Conservation (phyloP, 2,113 vertebrate species). For the Myrmecobius fasciatus region DNA sequence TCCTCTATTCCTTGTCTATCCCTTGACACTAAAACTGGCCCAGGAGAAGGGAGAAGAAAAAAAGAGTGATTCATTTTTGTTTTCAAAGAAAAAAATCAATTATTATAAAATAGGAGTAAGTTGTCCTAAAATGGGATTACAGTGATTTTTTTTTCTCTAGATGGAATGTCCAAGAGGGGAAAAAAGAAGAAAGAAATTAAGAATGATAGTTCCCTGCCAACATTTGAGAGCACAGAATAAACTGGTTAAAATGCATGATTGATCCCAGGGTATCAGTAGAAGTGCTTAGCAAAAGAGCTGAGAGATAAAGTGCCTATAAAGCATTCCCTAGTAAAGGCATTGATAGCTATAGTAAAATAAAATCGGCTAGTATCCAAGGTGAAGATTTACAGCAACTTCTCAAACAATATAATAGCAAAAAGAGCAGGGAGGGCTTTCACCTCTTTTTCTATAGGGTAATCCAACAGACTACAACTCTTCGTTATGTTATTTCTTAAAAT, state of each 20-base stretch:
- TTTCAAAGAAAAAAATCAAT: conserved; percentile 54
- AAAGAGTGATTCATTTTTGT: background rate
- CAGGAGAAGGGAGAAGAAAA: background rate
- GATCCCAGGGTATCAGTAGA: conserved; percentile 20
- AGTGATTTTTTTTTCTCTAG: conserved; percentile 16
- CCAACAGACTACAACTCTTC: conserved; percentile 25
- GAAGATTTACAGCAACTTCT: conserved; percentile 70
- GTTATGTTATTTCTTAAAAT: conserved; percentile 61
- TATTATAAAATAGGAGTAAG: conserved; percentile 4
- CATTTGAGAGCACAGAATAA: conserved; percentile 56
- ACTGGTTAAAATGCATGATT: conserved; percentile 44
- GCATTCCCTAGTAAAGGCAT: conserved; percentile 62
- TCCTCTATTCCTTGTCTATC: background rate
- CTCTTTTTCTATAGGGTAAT: conserved; percentile 48
- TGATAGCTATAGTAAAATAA: conserved; percentile 71
- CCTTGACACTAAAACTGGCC: background rate
- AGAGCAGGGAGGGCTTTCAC: conserved; percentile 47
- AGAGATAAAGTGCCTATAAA: conserved; percentile 72
- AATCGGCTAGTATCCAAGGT: conserved; percentile 53
- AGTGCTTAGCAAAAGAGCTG: conserved; percentile 51
- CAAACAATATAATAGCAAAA: conserved; percentile 56
- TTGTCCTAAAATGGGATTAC: conserved; percentile 45
- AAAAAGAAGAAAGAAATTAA: background rate
- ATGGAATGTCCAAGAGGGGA: background rate
- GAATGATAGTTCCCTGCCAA: conserved; percentile 36